Percentiles rank a stretch among this genome's conserved stretches.
phyloP scores from a whole-genome alignment of 2,797 vertebrate species.

The Erithacus rubecula region DNA sequence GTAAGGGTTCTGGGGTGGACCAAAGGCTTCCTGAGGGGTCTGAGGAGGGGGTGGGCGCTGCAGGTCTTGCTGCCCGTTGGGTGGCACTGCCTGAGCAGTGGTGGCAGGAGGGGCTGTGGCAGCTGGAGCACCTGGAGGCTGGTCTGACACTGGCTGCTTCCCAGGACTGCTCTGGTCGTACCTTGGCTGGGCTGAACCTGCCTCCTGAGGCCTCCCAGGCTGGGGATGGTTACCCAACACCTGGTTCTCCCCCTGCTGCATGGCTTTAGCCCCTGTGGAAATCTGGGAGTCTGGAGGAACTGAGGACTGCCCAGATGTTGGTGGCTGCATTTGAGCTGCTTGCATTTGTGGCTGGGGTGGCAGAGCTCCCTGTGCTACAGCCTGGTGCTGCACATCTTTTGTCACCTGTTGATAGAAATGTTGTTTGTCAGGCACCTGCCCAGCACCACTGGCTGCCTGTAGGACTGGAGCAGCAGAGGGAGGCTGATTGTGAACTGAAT shows the following conservation, averaged over 20 bases:
- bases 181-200: slow-evolving; percentile 17
- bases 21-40: slow-evolving; percentile 81
- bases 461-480: slow-evolving; percentile 49
- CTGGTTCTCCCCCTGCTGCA: slow-evolving; percentile 40
- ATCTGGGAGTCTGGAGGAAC: slow-evolving; percentile 43
- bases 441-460: slow-evolving; percentile 51
- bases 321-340: slow-evolving; percentile 35
- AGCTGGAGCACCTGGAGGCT: neutral
- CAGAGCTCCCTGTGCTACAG: slow-evolving; percentile 14
- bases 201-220: slow-evolving; percentile 40
- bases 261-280: slow-evolving; percentile 39
- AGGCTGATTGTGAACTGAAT: slow-evolving; percentile 25
- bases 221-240: neutral
- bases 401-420: slow-evolving; percentile 95
- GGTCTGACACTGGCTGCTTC: neutral
- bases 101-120: neutral
- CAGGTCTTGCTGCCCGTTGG: slow-evolving; percentile 66
- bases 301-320: neutral
- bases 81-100: neutral
- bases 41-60: slow-evolving; percentile 79
- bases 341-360: slow-evolving; percentile 40
- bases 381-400: slow-evolving; percentile 83
- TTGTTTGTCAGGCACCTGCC: slow-evolving; percentile 72
- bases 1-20: slow-evolving; percentile 67
- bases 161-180: slow-evolving; percentile 37